A percentile compares a stretch with the other conserved stretches of the same genome.
Conservation (phyloP, 2,797 vertebrate genomes). For the Columba guinea region DNA sequence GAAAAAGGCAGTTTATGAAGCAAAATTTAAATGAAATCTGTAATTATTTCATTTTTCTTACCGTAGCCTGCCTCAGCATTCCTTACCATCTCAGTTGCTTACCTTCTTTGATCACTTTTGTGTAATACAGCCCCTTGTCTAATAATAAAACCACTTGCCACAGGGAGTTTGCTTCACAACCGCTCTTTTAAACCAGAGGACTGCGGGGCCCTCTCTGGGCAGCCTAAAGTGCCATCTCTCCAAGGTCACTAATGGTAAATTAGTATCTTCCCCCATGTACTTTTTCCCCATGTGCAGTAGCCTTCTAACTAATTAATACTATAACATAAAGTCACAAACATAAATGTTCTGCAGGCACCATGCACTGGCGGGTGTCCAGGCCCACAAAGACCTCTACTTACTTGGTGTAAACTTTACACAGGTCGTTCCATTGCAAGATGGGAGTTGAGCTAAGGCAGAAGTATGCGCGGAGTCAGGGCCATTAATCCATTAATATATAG, state of each 20-base stretch:
- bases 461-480: neutral
- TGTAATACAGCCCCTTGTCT: neutral
- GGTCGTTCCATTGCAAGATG: rapidly evolving
- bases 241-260: neutral
- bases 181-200: neutral
- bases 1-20: conserved; percentile 7
- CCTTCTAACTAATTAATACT: neutral
- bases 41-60: neutral
- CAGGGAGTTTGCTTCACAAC: neutral
- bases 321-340: neutral
- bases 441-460: neutral
- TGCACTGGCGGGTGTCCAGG: neutral
- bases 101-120: neutral
- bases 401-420: neutral
- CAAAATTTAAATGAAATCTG: neutral
- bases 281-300: neutral
- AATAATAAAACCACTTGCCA: neutral
- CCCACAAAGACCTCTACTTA: too few relatives aligned
- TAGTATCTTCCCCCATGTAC: neutral
- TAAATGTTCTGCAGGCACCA: neutral
- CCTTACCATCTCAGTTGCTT: neutral
- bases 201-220: neutral
- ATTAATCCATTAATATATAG: neutral
- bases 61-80: neutral
- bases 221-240: neutral